Percentiles rank a stretch among this genome's conserved stretches.
Conservation (phyloP, 1,140 invertebrate genomes). For the Euborellia annulipes region DNA sequence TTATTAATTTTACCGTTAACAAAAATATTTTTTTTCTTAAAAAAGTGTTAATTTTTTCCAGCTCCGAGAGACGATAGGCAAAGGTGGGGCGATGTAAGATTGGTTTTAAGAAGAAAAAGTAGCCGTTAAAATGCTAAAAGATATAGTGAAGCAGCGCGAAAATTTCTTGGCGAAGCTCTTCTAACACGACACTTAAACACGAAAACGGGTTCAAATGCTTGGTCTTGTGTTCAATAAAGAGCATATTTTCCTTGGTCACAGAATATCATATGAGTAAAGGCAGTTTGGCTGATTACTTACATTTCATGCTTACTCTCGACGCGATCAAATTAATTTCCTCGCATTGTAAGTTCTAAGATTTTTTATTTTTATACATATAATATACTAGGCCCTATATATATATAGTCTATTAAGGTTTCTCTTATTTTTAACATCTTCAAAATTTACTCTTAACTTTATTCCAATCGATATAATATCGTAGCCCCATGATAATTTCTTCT, state of each 20-base stretch:
- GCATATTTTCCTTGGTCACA: slow-evolving; percentile 86
- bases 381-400: neutral
- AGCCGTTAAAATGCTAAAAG: slow-evolving; percentile 96
- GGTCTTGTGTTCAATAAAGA: slow-evolving; percentile 76
- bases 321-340: slow-evolving; percentile 96
- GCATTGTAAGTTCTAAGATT: slow-evolving; percentile 51
- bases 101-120: slow-evolving; percentile 83
- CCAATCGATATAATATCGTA: too few species aligned
- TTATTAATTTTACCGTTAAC: too few species aligned
- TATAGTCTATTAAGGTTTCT: neutral
- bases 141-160: slow-evolving; percentile 82
- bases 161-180: slow-evolving; percentile 85
- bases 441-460: too few species aligned
- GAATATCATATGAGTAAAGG: slow-evolving; percentile 99
- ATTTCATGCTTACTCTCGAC: slow-evolving; percentile 86
- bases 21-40: neutral
- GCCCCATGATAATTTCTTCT: too few species aligned
- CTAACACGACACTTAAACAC: slow-evolving; percentile 93
- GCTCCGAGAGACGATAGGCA: slow-evolving; percentile 84
- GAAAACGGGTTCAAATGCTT: slow-evolving; percentile 91
- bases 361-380: slow-evolving; percentile 1
- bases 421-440: slow-evolving; percentile 6
- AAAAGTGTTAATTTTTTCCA: slow-evolving; percentile 31
- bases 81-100: slow-evolving; percentile 96
- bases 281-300: slow-evolving; percentile 94